Base-by-base conservation (phyloP, 2,888 invertebrate species). In the Bombylius major region DNA sequence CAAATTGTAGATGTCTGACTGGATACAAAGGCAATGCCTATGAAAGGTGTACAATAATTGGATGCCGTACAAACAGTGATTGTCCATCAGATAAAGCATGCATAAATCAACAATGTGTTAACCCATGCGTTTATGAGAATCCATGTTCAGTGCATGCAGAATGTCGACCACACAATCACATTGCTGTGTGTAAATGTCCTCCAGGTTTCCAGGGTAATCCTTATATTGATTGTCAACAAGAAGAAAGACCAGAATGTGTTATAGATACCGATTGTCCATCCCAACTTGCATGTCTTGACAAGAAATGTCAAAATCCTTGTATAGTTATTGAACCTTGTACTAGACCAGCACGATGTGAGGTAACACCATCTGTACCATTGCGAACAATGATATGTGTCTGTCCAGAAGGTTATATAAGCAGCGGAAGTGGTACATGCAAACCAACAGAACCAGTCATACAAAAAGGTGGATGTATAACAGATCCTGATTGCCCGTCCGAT, bases 321-420 rank as follows among this genome's bases (percentile, higher is more conserved):
- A 71, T 79, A 5, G 79, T 81, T 9, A 75, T 91, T 52, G 82
- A 84, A 63, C 93, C 93, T 4, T 94, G 94, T 69, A 80, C 82
- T 49, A 78, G 80, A 54, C 90, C 91, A 44, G 84, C 92, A 0
- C 81, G 81, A 60, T 93, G 93, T 67, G 82, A 84, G 71, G 90
- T 91, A 0, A 81, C 89, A 33, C 82, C 86, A 1, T 88, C 91
- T 5, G 72, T 86, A 34, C 91, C 93, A 0, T 87, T 92, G 7
- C 80, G 92, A 60, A 91, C 92, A 1, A 89, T 93, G 87, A 81
- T 90, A 45, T 94, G 93, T 69, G 82, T 89, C 5, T 94, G 94
- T 65, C 89, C 92, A 34, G 87, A 88, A 53, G 93, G 93, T 23
- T 92, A 89, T 65, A 82, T 90, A 5, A 89, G 87, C 72, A 86